Conservation (phyloP, 2,888 invertebrate genomes). For the Crossocerus cetratus region DNA sequence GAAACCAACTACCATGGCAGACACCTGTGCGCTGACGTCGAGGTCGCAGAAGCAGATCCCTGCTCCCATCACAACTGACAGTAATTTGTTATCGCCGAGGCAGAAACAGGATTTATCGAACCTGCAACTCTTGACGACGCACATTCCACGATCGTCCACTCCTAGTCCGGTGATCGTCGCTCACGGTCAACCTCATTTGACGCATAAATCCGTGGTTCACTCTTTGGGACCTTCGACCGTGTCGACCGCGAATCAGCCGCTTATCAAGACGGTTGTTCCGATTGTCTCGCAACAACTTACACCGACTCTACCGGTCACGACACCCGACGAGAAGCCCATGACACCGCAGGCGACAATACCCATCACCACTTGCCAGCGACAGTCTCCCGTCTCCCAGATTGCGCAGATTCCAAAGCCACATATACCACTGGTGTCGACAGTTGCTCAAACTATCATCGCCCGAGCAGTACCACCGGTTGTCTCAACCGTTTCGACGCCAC, state of each 20-base stretch:
- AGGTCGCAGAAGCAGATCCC: slow-evolving; percentile 60
- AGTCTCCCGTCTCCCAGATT: slow-evolving; percentile 56
- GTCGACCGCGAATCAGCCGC: slow-evolving; percentile 60
- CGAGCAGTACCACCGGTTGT: slow-evolving; percentile 57
- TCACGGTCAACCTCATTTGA: slow-evolving; percentile 67
- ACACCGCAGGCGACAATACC: slow-evolving; percentile 44
- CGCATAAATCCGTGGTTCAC: slow-evolving; percentile 67
- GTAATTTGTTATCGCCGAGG: slow-evolving; percentile 61
- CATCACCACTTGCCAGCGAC: slow-evolving; percentile 37
- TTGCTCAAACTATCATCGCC: slow-evolving; percentile 62
- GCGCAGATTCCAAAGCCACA: slow-evolving; percentile 60
- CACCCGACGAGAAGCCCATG: slow-evolving; percentile 55
- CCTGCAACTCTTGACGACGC: slow-evolving; percentile 83
- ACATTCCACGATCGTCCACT: slow-evolving; percentile 79
- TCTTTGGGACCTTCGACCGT: slow-evolving; percentile 53
- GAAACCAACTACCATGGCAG: slow-evolving; percentile 53
- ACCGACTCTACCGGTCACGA: slow-evolving; percentile 34
- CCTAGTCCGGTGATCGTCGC: slow-evolving; percentile 78
- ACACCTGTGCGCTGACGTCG: slow-evolving; percentile 61
- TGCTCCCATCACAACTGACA: slow-evolving; percentile 54
- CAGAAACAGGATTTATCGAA: slow-evolving; percentile 75
- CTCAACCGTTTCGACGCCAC: slow-evolving; percentile 41
- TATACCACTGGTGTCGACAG: slow-evolving; percentile 63
- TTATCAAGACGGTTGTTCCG: slow-evolving; percentile 70
- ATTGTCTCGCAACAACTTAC: slow-evolving; percentile 62